These are phyloP conservation scores for Amazona finschi DNA, from an alignment of 2,797 vertebrate species.

Conservation along the genomic window DNA sequence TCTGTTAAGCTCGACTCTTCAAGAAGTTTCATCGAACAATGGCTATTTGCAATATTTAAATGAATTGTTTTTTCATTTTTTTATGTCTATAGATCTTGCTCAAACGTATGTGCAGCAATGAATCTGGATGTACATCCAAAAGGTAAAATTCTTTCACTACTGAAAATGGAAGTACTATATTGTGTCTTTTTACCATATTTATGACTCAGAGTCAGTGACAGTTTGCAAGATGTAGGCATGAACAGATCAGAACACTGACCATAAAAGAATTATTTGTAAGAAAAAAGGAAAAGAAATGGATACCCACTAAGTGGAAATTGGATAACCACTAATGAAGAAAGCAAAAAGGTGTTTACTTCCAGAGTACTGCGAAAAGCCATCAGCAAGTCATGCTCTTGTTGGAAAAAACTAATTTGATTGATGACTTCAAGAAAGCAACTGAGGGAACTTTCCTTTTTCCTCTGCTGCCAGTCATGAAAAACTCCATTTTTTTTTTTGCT, in stretches of 20 bases:
- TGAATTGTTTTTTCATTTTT: neutral
- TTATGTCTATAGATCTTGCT: conserved; percentile 59
- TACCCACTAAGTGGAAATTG: neutral
- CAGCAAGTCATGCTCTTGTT: neutral
- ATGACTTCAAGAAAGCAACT: neutral
- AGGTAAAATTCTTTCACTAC: conserved; percentile 10
- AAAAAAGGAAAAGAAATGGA: neutral
- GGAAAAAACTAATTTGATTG: neutral
- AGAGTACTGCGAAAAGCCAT: neutral
- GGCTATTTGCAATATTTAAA: neutral
- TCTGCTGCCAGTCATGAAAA: neutral
- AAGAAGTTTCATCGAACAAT: neutral
- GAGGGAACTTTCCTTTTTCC: neutral
- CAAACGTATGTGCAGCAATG: neutral
- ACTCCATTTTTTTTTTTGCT: neutral
- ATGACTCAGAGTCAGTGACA: neutral
- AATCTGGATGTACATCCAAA: neutral
- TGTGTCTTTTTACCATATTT: neutral
- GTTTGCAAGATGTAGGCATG: neutral
- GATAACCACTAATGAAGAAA: neutral
- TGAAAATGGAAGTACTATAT: neutral
- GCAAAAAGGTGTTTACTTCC: neutral
- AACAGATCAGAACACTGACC: neutral
- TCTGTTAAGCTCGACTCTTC: neutral
- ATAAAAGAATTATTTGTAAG: neutral